These are phyloP conservation scores for Silurus asotus DNA, from an alignment of 2,113 vertebrate species.

Conservation along the genomic window DNA sequence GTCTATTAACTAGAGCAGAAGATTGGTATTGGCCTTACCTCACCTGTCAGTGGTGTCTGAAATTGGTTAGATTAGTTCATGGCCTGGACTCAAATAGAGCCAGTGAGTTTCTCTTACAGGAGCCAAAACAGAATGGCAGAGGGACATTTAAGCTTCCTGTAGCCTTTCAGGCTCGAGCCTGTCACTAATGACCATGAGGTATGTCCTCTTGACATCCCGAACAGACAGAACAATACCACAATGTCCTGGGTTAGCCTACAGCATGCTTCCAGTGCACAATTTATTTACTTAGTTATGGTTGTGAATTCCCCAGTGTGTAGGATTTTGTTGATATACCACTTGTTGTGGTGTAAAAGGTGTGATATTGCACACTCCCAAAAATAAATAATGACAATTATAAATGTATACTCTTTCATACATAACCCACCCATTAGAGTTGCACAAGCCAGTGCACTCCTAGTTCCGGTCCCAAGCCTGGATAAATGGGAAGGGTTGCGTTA, in stretches of 20 bases:
- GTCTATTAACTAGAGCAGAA: slow-evolving; percentile 39
- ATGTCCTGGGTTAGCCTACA: not conserved
- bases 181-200: slow-evolving; percentile 25
- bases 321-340: not conserved
- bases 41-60: slow-evolving; percentile 44
- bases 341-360: not conserved
- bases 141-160: slow-evolving; percentile 38
- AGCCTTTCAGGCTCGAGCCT: slow-evolving; percentile 18
- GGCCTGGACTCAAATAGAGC: slow-evolving; percentile 51
- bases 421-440: too few species aligned
- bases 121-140: slow-evolving; percentile 31
- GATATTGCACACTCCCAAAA: not conserved
- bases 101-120: slow-evolving; percentile 30
- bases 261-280: not conserved
- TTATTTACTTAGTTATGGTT: not conserved
- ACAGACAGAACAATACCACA: not conserved
- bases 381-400: too few species aligned
- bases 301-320: not conserved
- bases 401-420: too few species aligned
- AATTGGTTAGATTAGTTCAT: slow-evolving; percentile 49
- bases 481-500: too few species aligned
- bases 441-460: too few species aligned
- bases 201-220: slow-evolving; percentile 1
- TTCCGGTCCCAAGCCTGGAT: too few species aligned
- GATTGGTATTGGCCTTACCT: slow-evolving; percentile 47